Evolutionary conservation across 2,797 vertebrate species (phyloP).

Genomic region (Botia almorhae): DNA sequence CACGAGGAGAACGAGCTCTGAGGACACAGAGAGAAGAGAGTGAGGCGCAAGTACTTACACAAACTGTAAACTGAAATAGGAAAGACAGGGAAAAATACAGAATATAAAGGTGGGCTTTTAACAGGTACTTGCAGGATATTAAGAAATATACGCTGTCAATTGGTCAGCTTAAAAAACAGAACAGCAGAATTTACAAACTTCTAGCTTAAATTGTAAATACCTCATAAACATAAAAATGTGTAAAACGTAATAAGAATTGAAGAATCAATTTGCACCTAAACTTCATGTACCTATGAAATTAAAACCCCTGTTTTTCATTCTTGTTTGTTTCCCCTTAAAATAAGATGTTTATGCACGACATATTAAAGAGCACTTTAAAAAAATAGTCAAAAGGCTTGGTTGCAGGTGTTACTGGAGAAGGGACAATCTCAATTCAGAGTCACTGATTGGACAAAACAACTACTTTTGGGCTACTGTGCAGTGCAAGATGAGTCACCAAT

Average conservation of each 20-base stretch:
- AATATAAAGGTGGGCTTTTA: conserved; percentile 78
- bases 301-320: no score
- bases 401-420: neutral
- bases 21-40: conserved; percentile 67
- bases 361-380: no score
- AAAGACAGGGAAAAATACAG: conserved; percentile 72
- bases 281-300: no score
- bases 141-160: conserved; percentile 40
- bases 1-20: conserved; percentile 48
- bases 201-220: neutral
- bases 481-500: no score
- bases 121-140: conserved; percentile 50
- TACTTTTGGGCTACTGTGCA: no score
- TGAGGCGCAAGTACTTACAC: conserved; percentile 77
- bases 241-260: neutral
- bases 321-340: no score
- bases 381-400: no score
- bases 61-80: conserved; percentile 77
- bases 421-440: neutral
- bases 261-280: no score
- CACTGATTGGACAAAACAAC: neutral
- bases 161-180: neutral
- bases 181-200: neutral
- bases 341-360: no score
- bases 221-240: neutral